Evolutionary conservation across 2,888 invertebrate genomes (phyloP).

Genomic region (Zygogramma bicolorata): DNA sequence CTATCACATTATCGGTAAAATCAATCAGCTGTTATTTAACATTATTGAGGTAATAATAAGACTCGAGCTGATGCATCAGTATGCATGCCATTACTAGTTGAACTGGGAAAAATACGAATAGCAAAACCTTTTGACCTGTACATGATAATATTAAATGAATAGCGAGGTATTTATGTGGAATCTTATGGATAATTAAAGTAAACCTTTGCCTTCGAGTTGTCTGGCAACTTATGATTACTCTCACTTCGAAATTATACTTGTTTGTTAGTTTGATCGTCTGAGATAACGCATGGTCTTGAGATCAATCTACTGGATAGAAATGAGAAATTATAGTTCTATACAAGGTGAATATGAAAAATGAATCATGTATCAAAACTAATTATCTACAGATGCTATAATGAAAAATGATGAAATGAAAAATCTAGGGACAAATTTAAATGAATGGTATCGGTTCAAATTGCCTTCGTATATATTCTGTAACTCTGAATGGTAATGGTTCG

Average conservation of each 20-base stretch:
- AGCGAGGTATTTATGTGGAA: slow-evolving; percentile 17
- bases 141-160: slow-evolving; percentile 9
- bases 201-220: slow-evolving; percentile 8
- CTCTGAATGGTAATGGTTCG: too few relatives aligned
- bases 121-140: slow-evolving; percentile 26
- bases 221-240: slow-evolving; percentile 7
- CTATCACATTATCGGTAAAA: slow-evolving; percentile 12
- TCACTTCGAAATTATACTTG: slow-evolving; percentile 3
- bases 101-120: slow-evolving; percentile 17
- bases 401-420: too few relatives aligned
- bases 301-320: too few relatives aligned
- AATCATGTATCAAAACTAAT: too few relatives aligned
- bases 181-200: slow-evolving; percentile 12
- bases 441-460: too few relatives aligned
- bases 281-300: not conserved
- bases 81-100: slow-evolving; percentile 12
- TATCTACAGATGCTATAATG: too few relatives aligned
- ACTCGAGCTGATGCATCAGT: slow-evolving; percentile 29
- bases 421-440: too few relatives aligned
- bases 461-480: too few relatives aligned
- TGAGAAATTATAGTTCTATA: too few relatives aligned
- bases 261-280: not conserved
- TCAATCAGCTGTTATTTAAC: slow-evolving; percentile 24
- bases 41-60: slow-evolving; percentile 30
- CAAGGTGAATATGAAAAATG: too few relatives aligned